Base-by-base conservation (phyloP, 2,113 vertebrate genomes). In the Periophthalmus modestus region DNA sequence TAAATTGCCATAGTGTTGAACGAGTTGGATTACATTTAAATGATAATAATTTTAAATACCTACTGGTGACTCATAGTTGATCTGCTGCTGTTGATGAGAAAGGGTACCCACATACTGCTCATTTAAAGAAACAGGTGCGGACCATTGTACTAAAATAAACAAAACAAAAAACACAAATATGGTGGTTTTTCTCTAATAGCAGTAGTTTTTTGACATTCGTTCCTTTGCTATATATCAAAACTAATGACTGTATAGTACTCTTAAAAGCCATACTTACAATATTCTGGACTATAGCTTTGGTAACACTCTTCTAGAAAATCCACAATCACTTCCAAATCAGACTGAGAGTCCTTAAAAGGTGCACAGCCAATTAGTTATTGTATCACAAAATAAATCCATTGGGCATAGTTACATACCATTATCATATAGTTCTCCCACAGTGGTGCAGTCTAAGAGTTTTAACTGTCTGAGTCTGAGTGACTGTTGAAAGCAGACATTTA, bases 221-320 rank as follows among this genome's bases (percentile, higher is more conserved):
- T 43, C 39, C 39, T 9, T 43, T 43, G 7, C 10, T 39, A 39
- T 39, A 9, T 9, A 57, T 21, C 5, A 2, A 23, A 15, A 71
- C 0, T 68, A 24, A n/a, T 18, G 5, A 6, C 10, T 9, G 0
- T 62, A 10, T 43, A 34, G 9, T 1, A 65, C 5, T 59, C 19
- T 21, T 16, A 19, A n/a, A 1, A 0, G 18, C 77, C 71, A 23
- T 1, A 68, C 76, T 81, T 82, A 87, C 85, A 83, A 39, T 85
- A 78, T 62, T 78, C 82, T 77, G 61, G 71, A 12, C 69, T 36
- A 69, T 78, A 89, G 61, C 93, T 89, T 48, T 87, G 89, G 85
- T 93, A 91, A 81, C 93, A 93, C 58, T 94, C 93, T 81, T 92
- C 93, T 0, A 94, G 85, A 76, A 94, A 94, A 66, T 93, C 93